Evolutionary conservation across 1,140 invertebrate species (phyloP), one percentile per base, ranked within the genome.

Genomic region (Latrodectus geometricus): DNA sequence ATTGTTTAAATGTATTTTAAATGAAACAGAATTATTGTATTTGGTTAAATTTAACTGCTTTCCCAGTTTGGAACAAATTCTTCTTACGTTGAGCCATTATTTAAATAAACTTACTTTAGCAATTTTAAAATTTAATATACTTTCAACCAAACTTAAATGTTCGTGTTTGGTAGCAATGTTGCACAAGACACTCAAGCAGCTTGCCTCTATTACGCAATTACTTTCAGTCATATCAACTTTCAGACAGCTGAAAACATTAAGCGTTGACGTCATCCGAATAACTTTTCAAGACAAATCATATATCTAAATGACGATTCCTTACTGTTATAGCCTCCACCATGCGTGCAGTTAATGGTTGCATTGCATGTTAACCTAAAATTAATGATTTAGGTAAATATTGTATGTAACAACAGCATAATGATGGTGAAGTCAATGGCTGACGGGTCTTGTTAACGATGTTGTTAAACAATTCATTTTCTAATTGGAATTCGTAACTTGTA

Each of bases 391-490:
- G 74, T 76, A 76, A 76, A 76, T 76, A 76, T 17, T 23, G 20
- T 23, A 56, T 15, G 54, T 52, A 61, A 56, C 50, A 76, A 76
- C 23, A 54, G 23, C 23, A 23, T 35, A 11, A 76, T 56, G 54
- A 15, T 17, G 52, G 48, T 54, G 56, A 52, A 76, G 54, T 23
- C 74, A 76, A 56, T 56, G 52, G 15, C 52, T 12, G 54, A 23
- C 49, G 72, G 49, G 15, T 50, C 74, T 76, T 76, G 74, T 76
- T 76, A 76, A 76, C 74, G 54, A 76, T 76, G 74, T 76, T 76
- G 74, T 20, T 54, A 76, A 76, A 76, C 74, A 76, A 76, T 76
- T 76, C 23, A 56, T 76, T 17, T 50, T 48, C 50, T 52, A 76
- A 76, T 76, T 76, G 54, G 74, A 76, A 76, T 76, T 76, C 74